phyloP scores from a whole-genome alignment of 2,113 vertebrate species.

The Indri indri region DNA sequence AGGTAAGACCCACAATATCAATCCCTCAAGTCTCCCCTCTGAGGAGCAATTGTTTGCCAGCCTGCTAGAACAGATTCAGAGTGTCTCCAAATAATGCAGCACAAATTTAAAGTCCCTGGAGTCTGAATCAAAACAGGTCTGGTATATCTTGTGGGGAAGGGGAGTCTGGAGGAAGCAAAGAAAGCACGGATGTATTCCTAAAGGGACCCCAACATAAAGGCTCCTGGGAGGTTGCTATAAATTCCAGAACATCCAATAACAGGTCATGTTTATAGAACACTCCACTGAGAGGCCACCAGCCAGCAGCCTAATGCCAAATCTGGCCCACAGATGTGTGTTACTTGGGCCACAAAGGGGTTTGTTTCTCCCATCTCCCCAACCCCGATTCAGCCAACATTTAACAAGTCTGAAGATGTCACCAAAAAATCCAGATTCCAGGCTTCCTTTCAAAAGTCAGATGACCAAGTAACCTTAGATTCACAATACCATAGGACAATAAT shows the following conservation, averaged over 20 bases:
- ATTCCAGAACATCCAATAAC: slow-evolving; percentile 59
- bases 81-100: background rate
- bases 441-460: slow-evolving; percentile 45
- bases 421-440: background rate
- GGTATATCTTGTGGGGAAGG: background rate
- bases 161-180: background rate
- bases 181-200: slow-evolving; percentile 45
- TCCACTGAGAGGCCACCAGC: slow-evolving; percentile 22
- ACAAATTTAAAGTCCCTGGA: background rate
- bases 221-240: slow-evolving; percentile 48
- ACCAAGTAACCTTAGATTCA: background rate
- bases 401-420: background rate
- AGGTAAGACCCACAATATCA: background rate
- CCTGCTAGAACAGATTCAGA: background rate
- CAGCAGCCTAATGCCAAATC: background rate
- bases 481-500: background rate
- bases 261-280: slow-evolving; percentile 59
- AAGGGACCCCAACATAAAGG: slow-evolving; percentile 20
- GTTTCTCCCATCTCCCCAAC: background rate
- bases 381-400: background rate
- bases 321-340: slow-evolving; percentile 65
- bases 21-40: background rate
- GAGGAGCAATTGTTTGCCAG: slow-evolving; percentile 14
- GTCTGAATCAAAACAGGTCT: background rate
- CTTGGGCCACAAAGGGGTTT: background rate